Evolutionary conservation across 2,113 vertebrate species (phyloP).

Genomic region (Plotosus lineatus): DNA sequence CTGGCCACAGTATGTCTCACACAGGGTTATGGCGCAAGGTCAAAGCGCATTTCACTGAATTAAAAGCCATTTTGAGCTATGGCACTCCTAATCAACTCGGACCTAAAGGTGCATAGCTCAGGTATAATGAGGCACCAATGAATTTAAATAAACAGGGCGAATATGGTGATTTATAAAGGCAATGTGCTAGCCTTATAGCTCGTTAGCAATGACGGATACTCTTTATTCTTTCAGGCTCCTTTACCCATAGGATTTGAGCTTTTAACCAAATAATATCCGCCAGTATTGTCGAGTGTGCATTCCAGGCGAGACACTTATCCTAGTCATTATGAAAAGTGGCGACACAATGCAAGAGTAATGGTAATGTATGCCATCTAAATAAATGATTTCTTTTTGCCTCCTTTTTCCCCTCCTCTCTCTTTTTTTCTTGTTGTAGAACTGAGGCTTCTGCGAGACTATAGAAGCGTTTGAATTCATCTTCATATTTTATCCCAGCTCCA

Average conservation of each 20-base stretch:
- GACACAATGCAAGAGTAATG: constrained; percentile 79
- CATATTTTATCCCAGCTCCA: constrained; percentile 72
- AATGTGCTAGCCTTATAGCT: constrained; percentile 95
- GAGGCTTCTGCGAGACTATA: constrained; percentile 67
- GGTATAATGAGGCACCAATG: constrained; percentile 99
- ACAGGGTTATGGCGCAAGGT: constrained; percentile 99
- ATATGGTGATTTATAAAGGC: constrained; percentile 97
- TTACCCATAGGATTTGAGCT: constrained; percentile 82
- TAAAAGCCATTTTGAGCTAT: constrained; percentile 99
- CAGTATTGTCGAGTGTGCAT: constrained; percentile 76
- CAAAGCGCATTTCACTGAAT: constrained; percentile 97
- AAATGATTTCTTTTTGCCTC: constrained; percentile 69
- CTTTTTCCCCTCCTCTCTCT: constrained; percentile 53
- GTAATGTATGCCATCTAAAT: constrained; percentile 78
- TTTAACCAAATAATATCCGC: constrained; percentile 84
- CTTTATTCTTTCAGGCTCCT: constrained; percentile 79
- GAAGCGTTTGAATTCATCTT: constrained; percentile 75
- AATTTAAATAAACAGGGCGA: constrained; percentile 99
- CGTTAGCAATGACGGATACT: constrained; percentile 97
- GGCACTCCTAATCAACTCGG: constrained; percentile 97
- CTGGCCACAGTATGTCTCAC: constrained; percentile 92
- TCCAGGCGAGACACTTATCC: constrained; percentile 79
- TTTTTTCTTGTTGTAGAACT: constrained; percentile 64
- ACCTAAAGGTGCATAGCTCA: constrained; percentile 99
- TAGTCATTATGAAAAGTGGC: constrained; percentile 81